Conservation (phyloP, 2,113 vertebrate genomes). For the Eulemur macaco region DNA sequence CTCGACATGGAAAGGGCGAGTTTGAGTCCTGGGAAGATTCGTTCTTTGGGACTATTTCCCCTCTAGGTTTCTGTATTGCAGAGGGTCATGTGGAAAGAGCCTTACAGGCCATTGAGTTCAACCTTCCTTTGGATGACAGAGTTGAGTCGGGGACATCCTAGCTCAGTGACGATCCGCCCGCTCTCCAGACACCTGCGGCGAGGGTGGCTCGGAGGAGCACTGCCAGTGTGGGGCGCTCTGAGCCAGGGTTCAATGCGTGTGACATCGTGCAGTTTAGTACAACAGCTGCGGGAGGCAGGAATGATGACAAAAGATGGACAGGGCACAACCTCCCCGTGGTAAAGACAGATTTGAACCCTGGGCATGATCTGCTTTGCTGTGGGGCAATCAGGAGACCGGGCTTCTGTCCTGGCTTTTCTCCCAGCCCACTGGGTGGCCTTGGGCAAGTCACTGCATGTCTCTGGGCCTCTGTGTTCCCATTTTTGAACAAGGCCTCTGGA, state of each 20-base stretch:
- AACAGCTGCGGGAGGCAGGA: not conserved
- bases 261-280: accelerated
- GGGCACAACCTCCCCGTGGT: accelerated
- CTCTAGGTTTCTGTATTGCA: not conserved
- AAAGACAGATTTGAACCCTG: not conserved
- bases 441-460: not conserved
- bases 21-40: not conserved
- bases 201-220: accelerated
- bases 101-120: not conserved
- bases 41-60: not conserved
- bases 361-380: accelerated
- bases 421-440: not conserved
- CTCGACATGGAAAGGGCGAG: not conserved
- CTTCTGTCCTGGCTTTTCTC: not conserved
- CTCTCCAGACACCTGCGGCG: accelerated
- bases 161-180: accelerated
- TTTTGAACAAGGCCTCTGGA: not conserved
- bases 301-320: no score
- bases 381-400: accelerated
- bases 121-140: accelerated
- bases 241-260: not conserved
- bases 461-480: not conserved
- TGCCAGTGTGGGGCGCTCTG: not conserved
- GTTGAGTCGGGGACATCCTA: accelerated
- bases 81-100: accelerated